Evolutionary conservation across 2,113 vertebrate species (phyloP).

Genomic region (Eubucco bourcierii): DNA sequence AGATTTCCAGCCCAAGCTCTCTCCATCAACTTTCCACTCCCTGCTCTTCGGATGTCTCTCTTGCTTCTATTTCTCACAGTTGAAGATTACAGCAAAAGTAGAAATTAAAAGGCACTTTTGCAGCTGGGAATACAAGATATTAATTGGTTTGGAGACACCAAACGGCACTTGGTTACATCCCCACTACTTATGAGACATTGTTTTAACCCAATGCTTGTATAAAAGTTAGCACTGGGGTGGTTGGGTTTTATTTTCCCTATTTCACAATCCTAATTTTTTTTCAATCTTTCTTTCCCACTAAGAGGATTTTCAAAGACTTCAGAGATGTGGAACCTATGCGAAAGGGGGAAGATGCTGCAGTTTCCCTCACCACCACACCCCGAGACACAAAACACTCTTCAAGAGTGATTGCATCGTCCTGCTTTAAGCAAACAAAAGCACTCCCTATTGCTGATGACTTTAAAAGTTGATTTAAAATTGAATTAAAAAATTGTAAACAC

Average conservation of each 20-base stretch:
- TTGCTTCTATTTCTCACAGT: not conserved
- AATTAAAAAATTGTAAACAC: not conserved
- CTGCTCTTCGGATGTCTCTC: not conserved
- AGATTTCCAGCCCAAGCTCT: not conserved
- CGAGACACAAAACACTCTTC: not conserved
- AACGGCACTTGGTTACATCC: not conserved
- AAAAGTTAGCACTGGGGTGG: not conserved
- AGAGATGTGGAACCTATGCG: not conserved
- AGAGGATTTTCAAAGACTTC: not conserved
- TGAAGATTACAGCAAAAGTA: not conserved
- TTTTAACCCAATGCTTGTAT: not conserved
- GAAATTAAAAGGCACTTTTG: not conserved
- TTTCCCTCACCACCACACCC: not conserved
- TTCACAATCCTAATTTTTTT: not conserved
- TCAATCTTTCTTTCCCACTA: not conserved
- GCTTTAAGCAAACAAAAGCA: not conserved
- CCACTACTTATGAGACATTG: not conserved
- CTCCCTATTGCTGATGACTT: not conserved
- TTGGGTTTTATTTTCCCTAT: not conserved
- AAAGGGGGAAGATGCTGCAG: not conserved
- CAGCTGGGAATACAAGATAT: not conserved
- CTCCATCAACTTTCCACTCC: not conserved
- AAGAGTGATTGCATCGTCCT: not conserved
- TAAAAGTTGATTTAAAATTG: slow-evolving; percentile 9
- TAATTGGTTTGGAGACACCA: not conserved